These are phyloP conservation scores for Lepidurus arcticus DNA, from an alignment of 1,140 invertebrate genomes.

Conservation along the genomic window DNA sequence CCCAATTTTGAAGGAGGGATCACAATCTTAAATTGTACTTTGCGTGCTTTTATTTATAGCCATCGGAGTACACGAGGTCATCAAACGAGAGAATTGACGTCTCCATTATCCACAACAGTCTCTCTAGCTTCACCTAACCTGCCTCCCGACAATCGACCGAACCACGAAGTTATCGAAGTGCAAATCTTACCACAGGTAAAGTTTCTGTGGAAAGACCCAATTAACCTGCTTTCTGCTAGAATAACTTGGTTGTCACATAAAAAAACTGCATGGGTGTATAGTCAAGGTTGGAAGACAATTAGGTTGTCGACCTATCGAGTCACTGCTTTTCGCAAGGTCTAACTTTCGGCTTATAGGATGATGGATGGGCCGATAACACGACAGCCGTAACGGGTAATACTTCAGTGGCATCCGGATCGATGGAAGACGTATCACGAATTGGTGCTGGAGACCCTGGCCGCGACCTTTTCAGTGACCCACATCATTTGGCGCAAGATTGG, in stretches of 20 bases:
- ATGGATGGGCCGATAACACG: constrained; percentile 91
- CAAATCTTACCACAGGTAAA: constrained; percentile 71
- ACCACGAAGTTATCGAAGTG: constrained; percentile 79
- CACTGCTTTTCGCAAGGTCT: not conserved
- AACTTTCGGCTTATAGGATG: constrained; percentile 59
- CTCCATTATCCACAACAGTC: constrained; percentile 55
- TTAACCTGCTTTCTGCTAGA: not conserved
- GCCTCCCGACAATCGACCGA: constrained; percentile 44
- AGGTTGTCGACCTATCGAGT: not conserved
- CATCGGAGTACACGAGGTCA: constrained; percentile 7
- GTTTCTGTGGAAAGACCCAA: not conserved
- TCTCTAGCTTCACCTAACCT: constrained; percentile 79
- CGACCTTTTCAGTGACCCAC: constrained; percentile 29
- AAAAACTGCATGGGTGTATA: too few relatives aligned
- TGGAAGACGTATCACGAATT: constrained; percentile 65
- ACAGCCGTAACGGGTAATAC: constrained; percentile 95
- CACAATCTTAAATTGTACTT: not conserved
- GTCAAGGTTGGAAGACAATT: too few relatives aligned
- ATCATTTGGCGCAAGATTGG: constrained; percentile 39
- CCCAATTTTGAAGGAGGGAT: not conserved
- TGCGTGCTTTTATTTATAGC: not conserved
- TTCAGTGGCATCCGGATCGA: constrained; percentile 86
- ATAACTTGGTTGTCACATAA: too few relatives aligned
- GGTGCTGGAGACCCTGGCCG: constrained; percentile 32
- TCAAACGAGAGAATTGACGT: not conserved